Evolutionary conservation across 2,888 invertebrate genomes (phyloP).

Genomic region (Hecatera dysodea): DNA sequence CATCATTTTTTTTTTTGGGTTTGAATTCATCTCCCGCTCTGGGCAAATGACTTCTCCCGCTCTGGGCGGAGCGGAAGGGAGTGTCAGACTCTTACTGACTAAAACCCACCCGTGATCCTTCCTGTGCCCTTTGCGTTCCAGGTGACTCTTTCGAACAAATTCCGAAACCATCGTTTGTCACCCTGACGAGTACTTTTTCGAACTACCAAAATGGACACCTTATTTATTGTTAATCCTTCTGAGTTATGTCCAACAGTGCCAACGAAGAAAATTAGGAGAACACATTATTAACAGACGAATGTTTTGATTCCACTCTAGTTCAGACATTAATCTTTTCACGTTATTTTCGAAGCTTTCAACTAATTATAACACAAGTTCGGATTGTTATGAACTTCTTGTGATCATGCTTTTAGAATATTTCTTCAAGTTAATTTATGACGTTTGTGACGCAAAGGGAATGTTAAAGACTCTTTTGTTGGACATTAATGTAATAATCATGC

Average conservation of each 20-base stretch:
- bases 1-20: too few species aligned
- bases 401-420: constrained; percentile 38
- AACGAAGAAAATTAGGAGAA: constrained; percentile 1
- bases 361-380: constrained; percentile 55
- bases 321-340: constrained; percentile 37
- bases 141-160: too few species aligned
- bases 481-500: constrained; percentile 3
- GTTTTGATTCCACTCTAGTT: constrained; percentile 42
- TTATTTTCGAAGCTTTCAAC: constrained; percentile 55
- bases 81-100: too few species aligned
- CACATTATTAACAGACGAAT: constrained; percentile 9
- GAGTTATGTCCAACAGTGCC: background rate
- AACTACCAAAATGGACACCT: background rate
- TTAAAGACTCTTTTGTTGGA: constrained; percentile 23
- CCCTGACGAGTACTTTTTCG: background rate
- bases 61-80: too few species aligned
- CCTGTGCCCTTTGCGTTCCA: too few species aligned
- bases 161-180: too few species aligned
- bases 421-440: constrained; percentile 17
- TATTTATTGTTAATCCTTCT: constrained; percentile 7
- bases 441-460: constrained; percentile 28
- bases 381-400: constrained; percentile 49
- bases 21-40: too few species aligned
- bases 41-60: too few species aligned
- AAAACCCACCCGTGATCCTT: too few species aligned